Base-by-base conservation (phyloP, 2,113 vertebrate genomes). In the Emberiza fucata region DNA sequence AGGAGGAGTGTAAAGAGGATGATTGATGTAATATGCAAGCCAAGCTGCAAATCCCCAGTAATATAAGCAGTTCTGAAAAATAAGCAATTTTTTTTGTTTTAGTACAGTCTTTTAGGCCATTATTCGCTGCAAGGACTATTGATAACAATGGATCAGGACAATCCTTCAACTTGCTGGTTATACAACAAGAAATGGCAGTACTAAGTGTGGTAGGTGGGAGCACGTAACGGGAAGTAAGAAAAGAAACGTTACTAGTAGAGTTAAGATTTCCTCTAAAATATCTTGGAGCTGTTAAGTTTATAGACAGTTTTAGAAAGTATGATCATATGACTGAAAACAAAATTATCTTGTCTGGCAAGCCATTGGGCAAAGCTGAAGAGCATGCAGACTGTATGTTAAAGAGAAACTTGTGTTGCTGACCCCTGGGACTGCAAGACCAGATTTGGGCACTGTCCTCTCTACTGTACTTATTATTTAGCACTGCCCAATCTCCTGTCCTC, bases 31-130 rank as follows among this genome's bases (percentile, higher is more conserved):
- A 92, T 98, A 99, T 42, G 98, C 98, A 95, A 99, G 93, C 98
- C 98, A 99, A 72, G 98, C 98, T 89, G 98, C 98, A 97, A 98
- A 99, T 24, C 98, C 98, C 98, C 98, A 99, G 94, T 99, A 99
- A 97, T 98, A 99, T 16, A 97, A 94, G 92, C 98, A 99, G 94
- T 99, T 99, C 98, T 99, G 96, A 89, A 94, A 97, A 93, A 96
- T 14, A 93, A 68, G 54, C 21, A 91, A 44, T 39, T 87, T 91
- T 86, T 39, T 81, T 61, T 85, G 60, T 70, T 91, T 97, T 80
- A 96, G 50, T 95, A 61, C 18, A 51, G 27, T 66, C 24, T 35
- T 82, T 54, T 63, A 66, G 39, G 29, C n/a, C 23, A 66, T 5
- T n/a, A 82, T 73, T 78, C 51, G 28, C 47, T 33, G 7, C 33